These are phyloP conservation scores for Sakesphorus luctuosus DNA, from an alignment of 2,113 vertebrate genomes.

Conservation along the genomic window DNA sequence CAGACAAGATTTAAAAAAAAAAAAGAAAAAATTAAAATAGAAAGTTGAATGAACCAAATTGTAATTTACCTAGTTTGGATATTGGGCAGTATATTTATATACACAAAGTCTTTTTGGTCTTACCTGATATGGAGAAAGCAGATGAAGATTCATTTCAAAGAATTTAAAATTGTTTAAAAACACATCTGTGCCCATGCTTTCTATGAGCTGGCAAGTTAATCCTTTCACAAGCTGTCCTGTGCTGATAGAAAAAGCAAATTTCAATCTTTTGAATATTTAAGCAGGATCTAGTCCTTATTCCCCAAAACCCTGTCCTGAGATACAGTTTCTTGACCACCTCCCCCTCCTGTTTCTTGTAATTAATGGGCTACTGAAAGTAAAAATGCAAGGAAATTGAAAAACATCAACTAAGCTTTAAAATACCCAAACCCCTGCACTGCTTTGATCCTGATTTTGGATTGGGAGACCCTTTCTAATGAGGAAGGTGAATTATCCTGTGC, in stretches of 20 bases:
- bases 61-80: not conserved
- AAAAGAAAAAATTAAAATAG: not conserved
- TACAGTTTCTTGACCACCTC: not conserved
- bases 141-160: slow-evolving; percentile 76
- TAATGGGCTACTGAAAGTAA: not conserved
- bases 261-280: not conserved
- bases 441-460: not conserved
- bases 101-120: not conserved
- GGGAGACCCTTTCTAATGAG: not conserved
- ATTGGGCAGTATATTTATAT: not conserved
- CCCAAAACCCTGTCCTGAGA: not conserved
- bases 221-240: slow-evolving; percentile 80
- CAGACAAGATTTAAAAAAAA: not conserved
- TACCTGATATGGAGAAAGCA: slow-evolving; percentile 82
- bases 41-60: not conserved
- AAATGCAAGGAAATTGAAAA: not conserved
- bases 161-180: slow-evolving; percentile 71
- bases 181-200: slow-evolving; percentile 58
- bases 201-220: slow-evolving; percentile 73
- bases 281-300: not conserved
- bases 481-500: not conserved
- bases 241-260: slow-evolving; percentile 59
- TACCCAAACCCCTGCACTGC: not conserved
- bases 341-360: not conserved
- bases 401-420: not conserved